A percentile compares a stretch with the other conserved stretches of the same genome.
phyloP scores from a whole-genome alignment of 2,888 invertebrate genomes.

The Agrypnus murinus region DNA sequence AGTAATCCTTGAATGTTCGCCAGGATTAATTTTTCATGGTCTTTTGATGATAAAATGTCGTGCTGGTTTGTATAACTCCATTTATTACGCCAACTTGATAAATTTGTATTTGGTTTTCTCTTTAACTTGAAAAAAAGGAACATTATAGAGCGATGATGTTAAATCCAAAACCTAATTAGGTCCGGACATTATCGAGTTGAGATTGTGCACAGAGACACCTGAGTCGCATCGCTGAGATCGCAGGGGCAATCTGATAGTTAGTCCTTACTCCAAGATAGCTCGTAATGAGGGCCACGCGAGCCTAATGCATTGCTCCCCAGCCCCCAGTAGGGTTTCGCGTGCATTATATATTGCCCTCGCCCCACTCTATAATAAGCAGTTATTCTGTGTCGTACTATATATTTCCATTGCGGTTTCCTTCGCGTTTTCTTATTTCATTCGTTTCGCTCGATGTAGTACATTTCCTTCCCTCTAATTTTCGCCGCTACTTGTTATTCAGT shows the following conservation, averaged over 20 bases:
- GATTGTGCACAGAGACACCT: constrained; percentile 56
- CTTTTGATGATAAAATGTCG: no score
- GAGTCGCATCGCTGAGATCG: constrained; percentile 44
- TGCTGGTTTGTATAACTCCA: no score
- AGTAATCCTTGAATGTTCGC: no score
- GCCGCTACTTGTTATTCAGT: constrained; percentile 67
- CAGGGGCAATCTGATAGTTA: constrained; percentile 46
- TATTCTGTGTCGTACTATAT: constrained; percentile 54
- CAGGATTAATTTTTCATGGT: no score
- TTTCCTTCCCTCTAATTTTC: constrained; percentile 61
- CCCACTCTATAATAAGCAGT: constrained; percentile 55
- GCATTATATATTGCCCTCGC: constrained; percentile 53
- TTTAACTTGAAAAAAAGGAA: no score
- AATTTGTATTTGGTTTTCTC: no score
- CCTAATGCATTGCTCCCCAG: constrained; percentile 62
- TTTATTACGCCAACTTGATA: no score
- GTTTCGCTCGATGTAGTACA: constrained; percentile 58
- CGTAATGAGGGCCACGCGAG: constrained; percentile 55
- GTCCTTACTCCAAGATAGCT: constrained; percentile 47
- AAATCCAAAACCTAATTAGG: constrained; percentile 39
- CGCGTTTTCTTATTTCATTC: constrained; percentile 58
- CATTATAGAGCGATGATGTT: constrained; percentile 16
- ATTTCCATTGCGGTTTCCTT: constrained; percentile 53
- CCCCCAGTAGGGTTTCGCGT: constrained; percentile 51
- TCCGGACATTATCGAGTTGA: constrained; percentile 46